A percentile compares a stretch with the other conserved stretches of the same genome.
Conservation (phyloP, 2,888 invertebrate species). For the Fissipunctia ypsillon region DNA sequence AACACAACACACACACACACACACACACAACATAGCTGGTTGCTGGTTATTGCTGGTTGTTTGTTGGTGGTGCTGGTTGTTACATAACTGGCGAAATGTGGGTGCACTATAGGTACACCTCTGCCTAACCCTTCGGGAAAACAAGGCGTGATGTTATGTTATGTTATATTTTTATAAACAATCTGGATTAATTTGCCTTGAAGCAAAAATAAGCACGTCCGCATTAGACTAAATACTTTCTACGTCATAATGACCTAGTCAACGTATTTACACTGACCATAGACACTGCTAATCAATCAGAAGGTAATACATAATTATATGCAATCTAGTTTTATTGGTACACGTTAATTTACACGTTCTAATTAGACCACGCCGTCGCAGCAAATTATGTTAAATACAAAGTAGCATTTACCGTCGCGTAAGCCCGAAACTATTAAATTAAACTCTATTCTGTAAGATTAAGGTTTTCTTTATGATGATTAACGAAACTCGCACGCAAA, state of each 20-base stretch:
- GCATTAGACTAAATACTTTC: too few species aligned
- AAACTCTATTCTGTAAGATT: neutral
- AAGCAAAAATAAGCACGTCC: constrained; percentile 6
- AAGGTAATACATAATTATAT: constrained; percentile 15
- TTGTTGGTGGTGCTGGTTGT: too few species aligned
- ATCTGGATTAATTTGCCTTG: too few species aligned
- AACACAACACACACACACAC: too few species aligned
- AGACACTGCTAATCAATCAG: constrained; percentile 9
- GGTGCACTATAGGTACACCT: too few species aligned
- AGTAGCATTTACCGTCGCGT: constrained; percentile 4
- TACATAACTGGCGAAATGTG: too few species aligned
- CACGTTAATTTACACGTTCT: constrained; percentile 18
- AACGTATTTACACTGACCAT: neutral
- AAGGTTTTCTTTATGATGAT: neutral
- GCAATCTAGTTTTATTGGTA: constrained; percentile 19
- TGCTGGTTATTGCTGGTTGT: too few species aligned
- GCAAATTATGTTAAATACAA: constrained; percentile 28
- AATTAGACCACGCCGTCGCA: constrained; percentile 5
- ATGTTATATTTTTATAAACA: too few species aligned
- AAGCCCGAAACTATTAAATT: neutral
- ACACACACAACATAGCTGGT: too few species aligned
- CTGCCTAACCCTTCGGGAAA: too few species aligned
- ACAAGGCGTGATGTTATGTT: too few species aligned
- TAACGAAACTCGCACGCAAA: neutral
- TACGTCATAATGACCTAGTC: constrained; percentile 12